Conservation (phyloP, 1,140 invertebrate genomes). For the Aphaenogaster ashmeadi region DNA sequence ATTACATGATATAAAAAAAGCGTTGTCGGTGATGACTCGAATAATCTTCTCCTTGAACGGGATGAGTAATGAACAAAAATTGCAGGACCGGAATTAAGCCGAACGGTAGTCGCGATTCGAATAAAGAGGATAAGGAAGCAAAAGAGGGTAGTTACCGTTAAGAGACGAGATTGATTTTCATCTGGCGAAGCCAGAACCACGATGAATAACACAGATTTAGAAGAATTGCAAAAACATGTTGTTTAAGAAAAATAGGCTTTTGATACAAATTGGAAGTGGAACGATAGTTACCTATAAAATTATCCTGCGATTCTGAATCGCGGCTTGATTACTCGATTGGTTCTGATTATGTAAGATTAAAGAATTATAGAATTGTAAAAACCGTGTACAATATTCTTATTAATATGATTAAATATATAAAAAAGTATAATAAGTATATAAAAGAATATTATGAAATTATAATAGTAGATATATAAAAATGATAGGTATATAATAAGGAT, state of each 20-base stretch:
- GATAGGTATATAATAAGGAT: background rate
- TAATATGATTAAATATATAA: background rate
- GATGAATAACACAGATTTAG: conserved; percentile 2
- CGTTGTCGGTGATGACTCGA: background rate
- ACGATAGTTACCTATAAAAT: conserved; percentile 11
- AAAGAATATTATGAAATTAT: background rate
- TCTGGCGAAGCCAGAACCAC: background rate
- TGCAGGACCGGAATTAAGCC: conserved; percentile 13
- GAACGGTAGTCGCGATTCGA: background rate
- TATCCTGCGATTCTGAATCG: conserved; percentile 11
- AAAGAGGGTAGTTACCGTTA: conserved; percentile 18
- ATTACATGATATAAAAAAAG: background rate
- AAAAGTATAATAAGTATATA: too few relatives aligned
- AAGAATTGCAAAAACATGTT: background rate
- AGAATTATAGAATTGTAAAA: background rate
- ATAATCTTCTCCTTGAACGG: conserved; percentile 20
- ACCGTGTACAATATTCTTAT: background rate
- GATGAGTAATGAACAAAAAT: conserved; percentile 47
- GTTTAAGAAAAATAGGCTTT: conserved; percentile 28
- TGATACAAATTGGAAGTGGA: background rate
- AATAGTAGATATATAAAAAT: background rate
- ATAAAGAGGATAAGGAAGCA: conserved; percentile 26
- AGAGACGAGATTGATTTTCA: conserved; percentile 33
- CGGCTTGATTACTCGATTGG: background rate
- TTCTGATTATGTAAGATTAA: background rate